phyloP scores from a whole-genome alignment of 2,888 invertebrate genomes.

The Ischnura elegans region DNA sequence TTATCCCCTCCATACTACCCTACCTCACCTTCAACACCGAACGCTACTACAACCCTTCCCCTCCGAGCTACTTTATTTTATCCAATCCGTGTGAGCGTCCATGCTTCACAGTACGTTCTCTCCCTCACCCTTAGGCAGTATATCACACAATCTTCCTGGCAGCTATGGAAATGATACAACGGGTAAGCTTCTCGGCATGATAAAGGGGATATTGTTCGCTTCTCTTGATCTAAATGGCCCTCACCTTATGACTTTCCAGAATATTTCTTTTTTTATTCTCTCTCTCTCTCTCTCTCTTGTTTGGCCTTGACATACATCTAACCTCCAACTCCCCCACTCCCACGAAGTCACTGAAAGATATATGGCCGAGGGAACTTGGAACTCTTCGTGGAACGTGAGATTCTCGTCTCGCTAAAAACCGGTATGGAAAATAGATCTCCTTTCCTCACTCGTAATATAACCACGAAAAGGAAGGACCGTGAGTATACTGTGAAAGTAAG shows the following conservation, averaged over 20 bases:
- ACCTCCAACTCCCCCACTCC: not conserved
- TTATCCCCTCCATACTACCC: not conserved
- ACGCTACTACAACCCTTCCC: not conserved
- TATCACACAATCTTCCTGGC: not conserved
- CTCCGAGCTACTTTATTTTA: not conserved
- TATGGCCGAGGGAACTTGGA: not conserved
- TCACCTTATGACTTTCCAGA: not conserved
- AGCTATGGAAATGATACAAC: not conserved
- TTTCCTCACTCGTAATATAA: too few species aligned
- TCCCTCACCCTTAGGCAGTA: not conserved
- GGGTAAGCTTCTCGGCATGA: not conserved
- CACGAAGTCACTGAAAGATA: not conserved
- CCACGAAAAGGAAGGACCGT: too few species aligned
- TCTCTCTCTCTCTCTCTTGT: too few species aligned
- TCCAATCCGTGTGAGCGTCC: not conserved
- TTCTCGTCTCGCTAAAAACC: too few species aligned
- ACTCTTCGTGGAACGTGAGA: not conserved
- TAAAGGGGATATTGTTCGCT: not conserved
- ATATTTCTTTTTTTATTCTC: not conserved
- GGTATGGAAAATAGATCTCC: too few species aligned
- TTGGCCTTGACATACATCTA: not conserved
- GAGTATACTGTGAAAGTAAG: too few species aligned
- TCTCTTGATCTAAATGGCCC: not conserved
- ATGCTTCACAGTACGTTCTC: not conserved
- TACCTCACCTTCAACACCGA: not conserved